These are phyloP conservation scores for Vanessa tameamea DNA, from an alignment of 1,140 invertebrate species.

Conservation along the genomic window DNA sequence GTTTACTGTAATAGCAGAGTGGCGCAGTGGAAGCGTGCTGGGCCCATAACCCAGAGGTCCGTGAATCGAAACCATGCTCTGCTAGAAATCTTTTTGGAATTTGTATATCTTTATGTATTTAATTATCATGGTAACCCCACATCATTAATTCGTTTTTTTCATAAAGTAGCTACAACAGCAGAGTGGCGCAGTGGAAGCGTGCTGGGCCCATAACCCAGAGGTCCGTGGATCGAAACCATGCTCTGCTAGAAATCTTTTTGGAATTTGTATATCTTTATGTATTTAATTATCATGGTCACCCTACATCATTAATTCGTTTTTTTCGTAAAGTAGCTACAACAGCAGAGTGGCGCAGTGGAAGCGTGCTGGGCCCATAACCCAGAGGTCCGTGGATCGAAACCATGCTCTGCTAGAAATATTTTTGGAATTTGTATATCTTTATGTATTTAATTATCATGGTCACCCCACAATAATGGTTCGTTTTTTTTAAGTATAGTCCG, in stretches of 20 bases:
- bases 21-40: constrained; percentile 47
- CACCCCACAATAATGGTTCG: too few relatives aligned
- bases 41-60: constrained; percentile 56
- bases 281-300: background rate
- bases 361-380: constrained; percentile 56
- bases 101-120: too few relatives aligned
- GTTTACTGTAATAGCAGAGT: constrained; percentile 28
- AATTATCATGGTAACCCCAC: too few relatives aligned
- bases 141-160: too few relatives aligned
- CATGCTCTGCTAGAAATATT: constrained; percentile 43
- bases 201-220: constrained; percentile 52
- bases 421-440: too few relatives aligned
- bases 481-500: background rate
- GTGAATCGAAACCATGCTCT: constrained; percentile 55
- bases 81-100: constrained; percentile 25
- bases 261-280: background rate
- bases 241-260: constrained; percentile 39
- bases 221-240: constrained; percentile 55
- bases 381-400: constrained; percentile 56
- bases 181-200: constrained; percentile 50
- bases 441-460: too few relatives aligned
- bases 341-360: constrained; percentile 55
- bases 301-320: too few relatives aligned
- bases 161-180: constrained; percentile 21
- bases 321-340: too few relatives aligned